Evolutionary conservation across 2,113 vertebrate genomes (phyloP), one percentile per base, ranked within the genome.

Genomic region (Bombycilla garrulus): DNA sequence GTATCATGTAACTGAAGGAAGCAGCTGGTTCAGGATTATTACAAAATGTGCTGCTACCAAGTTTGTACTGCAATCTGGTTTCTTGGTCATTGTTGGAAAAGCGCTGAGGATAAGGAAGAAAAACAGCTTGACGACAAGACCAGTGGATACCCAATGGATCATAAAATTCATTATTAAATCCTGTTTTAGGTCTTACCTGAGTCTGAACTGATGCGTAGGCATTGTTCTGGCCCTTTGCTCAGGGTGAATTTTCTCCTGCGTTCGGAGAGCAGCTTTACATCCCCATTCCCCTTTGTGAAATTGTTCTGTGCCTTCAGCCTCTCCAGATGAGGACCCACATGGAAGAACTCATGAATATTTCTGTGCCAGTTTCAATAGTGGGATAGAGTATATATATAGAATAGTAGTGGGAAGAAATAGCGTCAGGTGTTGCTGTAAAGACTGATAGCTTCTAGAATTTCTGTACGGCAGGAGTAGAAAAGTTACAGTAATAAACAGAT

Each of bases 261-360:
- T 82, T 91, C 45, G 77, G 74, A 91, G 54, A 66, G 28, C 67
- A 88, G 51, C 73, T 92, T 76, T 89, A 73, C 2, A 4, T 93
- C 38, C 58, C 51, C 35, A 35, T 76, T 97, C 35, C 26, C n/a
- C 50, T 80, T 94, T 91, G 74, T 87, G 61, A 79, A 67, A 61
- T 35, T 47, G 44, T 85, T 87, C 61, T 80, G 65, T 95, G 58
- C 70, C 47, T 94, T 94, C 67, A 65, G 61, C 50, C 40, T 94
- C 76, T 57, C 61, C 54, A 92, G 45, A 72, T 87, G 58, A 76
- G 50, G 56, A 50, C 20, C 25, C 28, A 73, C 51, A 44, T 61
- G 54, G 74, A 90, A 78, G 70, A 83, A 65, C 24, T 88, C 40
- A 60, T 91, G 54, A 88, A 84, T 90, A 86, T 88, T 90, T 76